Evolutionary conservation across 2,113 vertebrate genomes (phyloP), one percentile per base, ranked within the genome.

Genomic region (Columba janthina): DNA sequence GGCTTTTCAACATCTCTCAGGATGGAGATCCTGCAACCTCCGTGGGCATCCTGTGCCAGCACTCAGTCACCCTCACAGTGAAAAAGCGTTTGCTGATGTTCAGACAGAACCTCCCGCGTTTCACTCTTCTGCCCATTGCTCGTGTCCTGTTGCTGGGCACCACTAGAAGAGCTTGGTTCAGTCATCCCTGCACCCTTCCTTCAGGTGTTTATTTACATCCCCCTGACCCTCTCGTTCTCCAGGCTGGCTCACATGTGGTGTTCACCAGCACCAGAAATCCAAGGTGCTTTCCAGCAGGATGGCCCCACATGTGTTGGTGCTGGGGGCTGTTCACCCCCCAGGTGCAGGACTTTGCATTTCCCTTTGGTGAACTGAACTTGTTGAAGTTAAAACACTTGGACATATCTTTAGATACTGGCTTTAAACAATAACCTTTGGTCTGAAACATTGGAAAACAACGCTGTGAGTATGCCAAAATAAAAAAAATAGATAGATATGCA

Each of bases 201-300:
- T 75, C 16, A 31, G 31, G 22, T 79, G 5, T 48, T 66, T 57
- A 12, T 64, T 60, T 26, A 17, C 21, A 13, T 7, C 14, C 11
- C 12, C 12, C 15, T 0, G 0, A 26, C 56, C 40, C 51, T 56
- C 69, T 14, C 50, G 12, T 60, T 73, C n/a, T 24, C 18, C 28
- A n/a, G 14, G 12, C 24, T 62, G 62, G 7, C 34, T 50, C 26
- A 2, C 1, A 1, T 44, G 57, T 2, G 1, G 5, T 28, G 56
- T 36, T 70, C 34, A 8, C 6, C 48, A 20, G 46, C 26, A 21
- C 12, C 28, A 13, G 8, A 6, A 14, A 15, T 28, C 26, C 15
- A 18, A 38, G 19, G 32, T 7, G 6, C 42, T 42, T 56, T 62
- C 48, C 40, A 42, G 34, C 56, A 25, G 24, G 16, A 4, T 60